phyloP scores from a whole-genome alignment of 1,140 invertebrate genomes.

The Neelides sp. region DNA sequence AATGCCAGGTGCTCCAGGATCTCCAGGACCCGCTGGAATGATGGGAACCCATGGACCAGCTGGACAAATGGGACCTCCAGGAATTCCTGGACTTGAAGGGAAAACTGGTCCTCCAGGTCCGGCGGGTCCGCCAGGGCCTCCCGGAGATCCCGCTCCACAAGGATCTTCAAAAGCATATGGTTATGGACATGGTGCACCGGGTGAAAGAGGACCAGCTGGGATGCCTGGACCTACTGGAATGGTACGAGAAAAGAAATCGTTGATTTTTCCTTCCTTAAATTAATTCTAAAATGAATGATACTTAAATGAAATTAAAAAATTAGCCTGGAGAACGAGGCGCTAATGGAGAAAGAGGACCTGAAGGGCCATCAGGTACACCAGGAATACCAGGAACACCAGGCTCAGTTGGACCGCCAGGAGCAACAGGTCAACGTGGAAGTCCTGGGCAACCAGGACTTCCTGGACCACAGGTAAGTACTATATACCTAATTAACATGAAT shows the following conservation, averaged over 20 bases:
- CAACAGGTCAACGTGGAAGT: conserved; percentile 37
- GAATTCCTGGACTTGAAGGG: conserved; percentile 33
- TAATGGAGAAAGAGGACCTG: conserved; percentile 40
- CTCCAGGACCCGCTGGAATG: conserved; percentile 30
- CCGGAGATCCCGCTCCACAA: conserved; percentile 32
- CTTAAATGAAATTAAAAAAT: not conserved
- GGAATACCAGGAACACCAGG: conserved; percentile 31
- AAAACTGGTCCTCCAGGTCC: conserved; percentile 36
- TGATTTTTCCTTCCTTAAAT: not conserved
- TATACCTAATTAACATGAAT: conserved; percentile 8
- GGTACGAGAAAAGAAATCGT: conserved; percentile 17
- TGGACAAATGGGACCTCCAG: not conserved
- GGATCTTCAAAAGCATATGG: conserved; percentile 16
- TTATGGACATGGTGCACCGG: conserved; percentile 36
- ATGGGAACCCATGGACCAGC: conserved; percentile 24
- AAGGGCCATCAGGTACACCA: conserved; percentile 32
- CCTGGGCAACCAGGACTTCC: conserved; percentile 44
- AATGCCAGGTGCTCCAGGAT: conserved; percentile 35
- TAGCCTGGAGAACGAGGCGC: conserved; percentile 43
- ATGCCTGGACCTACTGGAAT: conserved; percentile 30
- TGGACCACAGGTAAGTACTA: conserved; percentile 35
- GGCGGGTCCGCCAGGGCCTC: conserved; percentile 37
- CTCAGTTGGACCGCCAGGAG: conserved; percentile 35
- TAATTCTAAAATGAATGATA: not conserved
- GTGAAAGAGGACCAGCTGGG: conserved; percentile 38